Percentiles rank a stretch among this genome's conserved stretches.
Evolutionary conservation across 1,140 invertebrate genomes (phyloP).

Genomic region (Caenorhabditis tropicalis): DNA sequence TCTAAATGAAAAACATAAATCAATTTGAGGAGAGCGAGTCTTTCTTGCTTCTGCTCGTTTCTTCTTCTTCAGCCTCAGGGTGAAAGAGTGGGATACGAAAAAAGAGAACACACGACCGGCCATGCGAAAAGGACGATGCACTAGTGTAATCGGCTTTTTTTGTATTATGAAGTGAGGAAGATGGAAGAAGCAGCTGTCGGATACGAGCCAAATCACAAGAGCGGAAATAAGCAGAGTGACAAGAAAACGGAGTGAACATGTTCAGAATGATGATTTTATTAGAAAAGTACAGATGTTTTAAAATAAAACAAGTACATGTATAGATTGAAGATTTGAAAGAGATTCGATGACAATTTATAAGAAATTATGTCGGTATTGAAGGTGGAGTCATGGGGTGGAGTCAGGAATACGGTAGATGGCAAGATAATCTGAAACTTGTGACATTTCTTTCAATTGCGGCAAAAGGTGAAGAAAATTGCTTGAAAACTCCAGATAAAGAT

Average conservation of each 20-base stretch:
- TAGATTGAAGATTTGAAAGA: background rate
- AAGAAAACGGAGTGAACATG: background rate
- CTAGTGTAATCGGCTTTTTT: constrained; percentile 2
- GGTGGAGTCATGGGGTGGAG: too few species aligned
- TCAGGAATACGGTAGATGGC: too few species aligned
- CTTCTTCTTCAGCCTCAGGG: background rate
- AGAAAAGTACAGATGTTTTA: background rate
- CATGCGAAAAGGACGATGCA: background rate
- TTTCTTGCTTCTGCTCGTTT: background rate
- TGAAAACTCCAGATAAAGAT: too few species aligned
- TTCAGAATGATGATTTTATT: background rate
- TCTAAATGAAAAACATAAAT: background rate
- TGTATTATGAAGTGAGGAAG: constrained; percentile 1
- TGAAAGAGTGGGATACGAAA: background rate
- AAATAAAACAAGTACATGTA: background rate
- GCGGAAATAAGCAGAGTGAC: background rate
- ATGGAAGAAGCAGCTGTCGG: background rate
- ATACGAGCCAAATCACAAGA: background rate
- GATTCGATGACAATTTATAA: too few species aligned
- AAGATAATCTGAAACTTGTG: too few species aligned
- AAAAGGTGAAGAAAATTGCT: too few species aligned
- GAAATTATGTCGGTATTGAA: too few species aligned
- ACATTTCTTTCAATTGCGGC: too few species aligned
- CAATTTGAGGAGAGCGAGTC: background rate
- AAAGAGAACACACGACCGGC: background rate